Evolutionary conservation across 2,113 vertebrate genomes (phyloP), one percentile per base, ranked within the genome.

Genomic region (Pitta sordida): DNA sequence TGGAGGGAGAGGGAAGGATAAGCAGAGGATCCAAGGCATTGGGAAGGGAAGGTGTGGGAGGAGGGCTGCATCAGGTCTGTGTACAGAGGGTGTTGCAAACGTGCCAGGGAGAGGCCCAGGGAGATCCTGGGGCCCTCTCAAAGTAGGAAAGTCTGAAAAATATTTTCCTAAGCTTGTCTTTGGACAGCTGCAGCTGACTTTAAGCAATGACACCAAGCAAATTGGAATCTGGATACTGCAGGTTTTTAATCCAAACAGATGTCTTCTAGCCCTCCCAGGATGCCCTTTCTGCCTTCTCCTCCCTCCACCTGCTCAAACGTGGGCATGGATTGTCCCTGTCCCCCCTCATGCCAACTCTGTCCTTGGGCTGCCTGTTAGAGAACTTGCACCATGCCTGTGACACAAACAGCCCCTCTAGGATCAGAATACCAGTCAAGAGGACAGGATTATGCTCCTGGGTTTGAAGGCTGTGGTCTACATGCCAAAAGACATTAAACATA

Each of bases 101-200:
- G 18, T 93, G 96, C 96, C 96, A 96, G 95, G 92, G 95, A 96
- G 96, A 96, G 96, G 96, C 96, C 95, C 96, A 95, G 85, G 88
- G 93, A 94, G 95, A 93, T 96, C 46, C 92, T 96, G 96, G 79
- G 96, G 95, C 96, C 92, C 93, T 91, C 93, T 93, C 43, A 44
- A 62, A 96, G 93, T 96, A 94, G 93, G 96, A 96, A 95, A 96
- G 85, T 96, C 88, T 96, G 96, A 96, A 96, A 96, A 96, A 94
- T 96, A 96, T 96, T 96, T 96, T 96, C 96, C 96, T 96, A 96
- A 91, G 95, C 75, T 90, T 95, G 90, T 88, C 96, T 96, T 95
- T 96, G 79, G 92, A 95, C 95, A 96, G 96, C 95, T 96, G 96
- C 92, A 93, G 88, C 83, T 2, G 68, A 90, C 88, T 96, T 83